phyloP scores from a whole-genome alignment of 2,113 vertebrate species.

The Aphyosemion australe region DNA sequence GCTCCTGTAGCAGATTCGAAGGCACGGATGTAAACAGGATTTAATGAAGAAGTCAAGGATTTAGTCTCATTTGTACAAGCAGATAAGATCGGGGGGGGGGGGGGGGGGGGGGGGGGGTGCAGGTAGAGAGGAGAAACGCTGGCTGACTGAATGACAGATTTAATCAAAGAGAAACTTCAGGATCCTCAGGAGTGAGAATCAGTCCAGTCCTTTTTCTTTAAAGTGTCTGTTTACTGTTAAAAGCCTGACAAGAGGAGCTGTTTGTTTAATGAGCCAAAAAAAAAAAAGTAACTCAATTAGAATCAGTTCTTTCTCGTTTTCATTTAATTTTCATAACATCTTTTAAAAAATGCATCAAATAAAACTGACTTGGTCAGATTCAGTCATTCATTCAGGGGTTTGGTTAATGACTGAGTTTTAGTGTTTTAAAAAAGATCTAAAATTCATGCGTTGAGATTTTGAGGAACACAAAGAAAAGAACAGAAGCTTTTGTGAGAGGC shows the following conservation, averaged over 20 bases:
- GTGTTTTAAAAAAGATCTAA: no score
- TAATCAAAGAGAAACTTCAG: conserved; percentile 59
- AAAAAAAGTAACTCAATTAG: neutral
- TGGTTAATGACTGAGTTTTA: no score
- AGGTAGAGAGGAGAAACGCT: conserved; percentile 27
- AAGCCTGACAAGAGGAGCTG: neutral
- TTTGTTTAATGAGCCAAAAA: conserved; percentile 1
- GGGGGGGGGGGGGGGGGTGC: conserved; percentile 7
- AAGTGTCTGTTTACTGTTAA: conserved; percentile 1
- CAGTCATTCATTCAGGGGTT: no score
- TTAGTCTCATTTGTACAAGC: conserved; percentile 56
- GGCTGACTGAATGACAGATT: conserved; percentile 47
- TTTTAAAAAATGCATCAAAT: neutral
- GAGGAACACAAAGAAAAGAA: no score
- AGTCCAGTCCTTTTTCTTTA: conserved; percentile 32
- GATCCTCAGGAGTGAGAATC: conserved; percentile 40
- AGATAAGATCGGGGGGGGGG: conserved; percentile 51
- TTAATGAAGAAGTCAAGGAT: conserved; percentile 49
- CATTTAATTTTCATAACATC: no score
- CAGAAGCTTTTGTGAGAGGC: no score
- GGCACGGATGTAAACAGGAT: conserved; percentile 53
- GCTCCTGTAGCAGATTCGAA: conserved; percentile 39
- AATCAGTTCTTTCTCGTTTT: neutral
- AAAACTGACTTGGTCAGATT: neutral
- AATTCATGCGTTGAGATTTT: no score